Evolutionary conservation across 1,140 invertebrate genomes (phyloP).

Genomic region (Semibalanus balanoides): DNA sequence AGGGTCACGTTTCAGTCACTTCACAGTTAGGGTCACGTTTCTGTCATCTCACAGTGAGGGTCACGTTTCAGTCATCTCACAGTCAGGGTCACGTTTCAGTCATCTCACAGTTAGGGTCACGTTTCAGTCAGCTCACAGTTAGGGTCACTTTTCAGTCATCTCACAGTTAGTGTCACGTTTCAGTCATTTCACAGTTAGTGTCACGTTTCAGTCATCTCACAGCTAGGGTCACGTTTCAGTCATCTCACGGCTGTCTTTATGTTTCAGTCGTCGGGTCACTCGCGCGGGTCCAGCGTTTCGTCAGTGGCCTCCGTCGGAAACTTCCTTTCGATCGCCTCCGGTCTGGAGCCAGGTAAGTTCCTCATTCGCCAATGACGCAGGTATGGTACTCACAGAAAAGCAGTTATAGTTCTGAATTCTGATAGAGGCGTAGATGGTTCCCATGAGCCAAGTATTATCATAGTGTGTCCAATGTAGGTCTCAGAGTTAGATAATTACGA

Average conservation of each 20-base stretch:
- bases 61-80: background rate
- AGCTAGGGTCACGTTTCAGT: too few relatives aligned
- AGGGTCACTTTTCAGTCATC: background rate
- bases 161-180: background rate
- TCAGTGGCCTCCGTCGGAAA: background rate
- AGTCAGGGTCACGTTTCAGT: background rate
- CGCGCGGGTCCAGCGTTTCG: background rate
- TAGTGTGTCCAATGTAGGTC: too few relatives aligned
- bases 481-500: too few relatives aligned
- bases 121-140: too few relatives aligned
- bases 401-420: too few relatives aligned
- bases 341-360: background rate
- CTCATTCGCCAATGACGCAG: too few relatives aligned
- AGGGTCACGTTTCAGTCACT: background rate
- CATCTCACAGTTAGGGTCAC: background rate
- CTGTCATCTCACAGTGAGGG: background rate
- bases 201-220: background rate
- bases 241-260: background rate
- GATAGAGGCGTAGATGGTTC: too few relatives aligned
- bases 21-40: background rate
- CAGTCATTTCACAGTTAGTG: background rate
- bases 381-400: too few relatives aligned
- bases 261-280: background rate
- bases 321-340: background rate
- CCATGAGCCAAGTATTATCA: too few relatives aligned